phyloP scores from a whole-genome alignment of 2,113 vertebrate species.

The Myrmecobius fasciatus region DNA sequence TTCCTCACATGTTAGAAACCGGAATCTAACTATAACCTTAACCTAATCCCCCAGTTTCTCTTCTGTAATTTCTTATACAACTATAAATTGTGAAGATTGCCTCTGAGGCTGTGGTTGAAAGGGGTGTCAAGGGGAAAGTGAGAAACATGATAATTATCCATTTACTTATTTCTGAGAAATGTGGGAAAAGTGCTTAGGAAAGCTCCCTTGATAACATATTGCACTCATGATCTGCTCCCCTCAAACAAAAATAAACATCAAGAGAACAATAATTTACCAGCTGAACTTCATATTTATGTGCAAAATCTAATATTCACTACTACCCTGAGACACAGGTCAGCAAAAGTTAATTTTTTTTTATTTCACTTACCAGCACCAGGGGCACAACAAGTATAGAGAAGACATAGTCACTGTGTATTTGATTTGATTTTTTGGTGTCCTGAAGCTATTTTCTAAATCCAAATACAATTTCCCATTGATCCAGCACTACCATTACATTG shows the following conservation, averaged over 20 bases:
- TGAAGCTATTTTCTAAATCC: not conserved
- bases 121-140: not conserved
- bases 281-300: not conserved
- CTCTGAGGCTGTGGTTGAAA: not conserved
- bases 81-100: not conserved
- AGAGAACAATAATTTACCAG: not conserved
- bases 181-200: not conserved
- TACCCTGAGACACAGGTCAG: not conserved
- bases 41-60: not conserved
- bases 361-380: not conserved
- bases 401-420: not conserved
- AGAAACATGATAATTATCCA: not conserved
- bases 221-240: not conserved
- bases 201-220: not conserved
- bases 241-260: conserved; percentile 27
- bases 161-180: conserved; percentile 34
- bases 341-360: not conserved
- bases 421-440: not conserved
- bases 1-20: not conserved
- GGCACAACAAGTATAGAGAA: not conserved
- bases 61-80: not conserved
- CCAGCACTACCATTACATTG: not conserved
- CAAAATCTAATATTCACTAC: not conserved
- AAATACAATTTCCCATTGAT: not conserved
- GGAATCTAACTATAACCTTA: not conserved